Evolutionary conservation across 2,113 vertebrate genomes (phyloP).

Genomic region (Phasianus colchicus): DNA sequence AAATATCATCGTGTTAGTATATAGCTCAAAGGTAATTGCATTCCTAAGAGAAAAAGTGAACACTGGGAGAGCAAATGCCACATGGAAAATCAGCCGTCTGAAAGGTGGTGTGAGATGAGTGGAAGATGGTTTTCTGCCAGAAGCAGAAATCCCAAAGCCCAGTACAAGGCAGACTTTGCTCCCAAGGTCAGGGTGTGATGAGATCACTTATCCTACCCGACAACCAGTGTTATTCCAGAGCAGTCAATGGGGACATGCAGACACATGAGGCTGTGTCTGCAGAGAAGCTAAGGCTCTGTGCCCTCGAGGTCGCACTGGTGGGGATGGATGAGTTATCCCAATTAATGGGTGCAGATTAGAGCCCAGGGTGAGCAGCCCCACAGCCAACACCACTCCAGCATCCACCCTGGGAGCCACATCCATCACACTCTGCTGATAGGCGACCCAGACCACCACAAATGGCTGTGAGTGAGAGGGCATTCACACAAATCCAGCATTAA

Average conservation of each 20-base stretch:
- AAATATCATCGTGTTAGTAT: background rate
- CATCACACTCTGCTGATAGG: background rate
- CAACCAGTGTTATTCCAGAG: rapidly evolving
- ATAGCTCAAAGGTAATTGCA: rapidly evolving
- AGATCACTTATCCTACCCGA: background rate
- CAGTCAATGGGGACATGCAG: too few relatives aligned
- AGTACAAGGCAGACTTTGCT: rapidly evolving
- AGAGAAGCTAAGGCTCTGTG: rapidly evolving
- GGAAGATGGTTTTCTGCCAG: background rate
- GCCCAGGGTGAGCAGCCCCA: background rate
- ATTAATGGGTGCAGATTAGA: background rate
- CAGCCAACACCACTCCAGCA: background rate
- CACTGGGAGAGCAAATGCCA: background rate
- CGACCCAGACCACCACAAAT: background rate
- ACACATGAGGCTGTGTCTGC: background rate
- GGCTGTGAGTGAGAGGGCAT: background rate
- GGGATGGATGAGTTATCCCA: background rate
- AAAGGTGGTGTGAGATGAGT: background rate
- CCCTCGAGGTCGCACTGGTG: rapidly evolving
- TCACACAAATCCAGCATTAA: background rate
- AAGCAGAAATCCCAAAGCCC: background rate
- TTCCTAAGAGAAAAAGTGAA: background rate
- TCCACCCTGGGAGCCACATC: background rate
- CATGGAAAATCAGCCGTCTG: background rate
- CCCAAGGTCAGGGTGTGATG: background rate